Conservation (phyloP, 2,113 vertebrate genomes). For the Ceyx margarethae region DNA sequence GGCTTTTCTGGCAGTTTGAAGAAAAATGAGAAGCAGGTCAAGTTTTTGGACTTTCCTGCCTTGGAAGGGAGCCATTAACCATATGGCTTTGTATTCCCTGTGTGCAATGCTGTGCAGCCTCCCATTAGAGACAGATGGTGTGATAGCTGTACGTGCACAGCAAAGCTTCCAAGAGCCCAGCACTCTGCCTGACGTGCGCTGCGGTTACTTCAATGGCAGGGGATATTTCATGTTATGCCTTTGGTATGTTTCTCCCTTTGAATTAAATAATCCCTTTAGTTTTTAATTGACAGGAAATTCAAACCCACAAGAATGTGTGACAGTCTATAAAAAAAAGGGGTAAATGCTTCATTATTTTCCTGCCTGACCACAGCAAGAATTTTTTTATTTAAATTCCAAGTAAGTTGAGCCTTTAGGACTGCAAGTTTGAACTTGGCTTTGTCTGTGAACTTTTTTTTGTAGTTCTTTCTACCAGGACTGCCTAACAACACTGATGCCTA, state of each 20-base stretch:
- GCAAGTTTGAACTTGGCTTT: background rate
- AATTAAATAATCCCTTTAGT: background rate
- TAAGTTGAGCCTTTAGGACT: background rate
- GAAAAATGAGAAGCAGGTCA: constrained; percentile 40
- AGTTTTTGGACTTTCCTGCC: constrained; percentile 18
- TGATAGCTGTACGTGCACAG: background rate
- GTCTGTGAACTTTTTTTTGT: background rate
- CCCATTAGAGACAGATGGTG: constrained; percentile 48
- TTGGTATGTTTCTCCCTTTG: background rate
- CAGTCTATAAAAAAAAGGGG: background rate
- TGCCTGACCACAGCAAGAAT: background rate
- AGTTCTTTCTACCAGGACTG: background rate
- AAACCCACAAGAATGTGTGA: background rate
- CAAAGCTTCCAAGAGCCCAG: background rate
- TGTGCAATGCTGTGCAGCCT: background rate
- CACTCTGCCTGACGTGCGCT: rapidly evolving
- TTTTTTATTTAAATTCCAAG: background rate
- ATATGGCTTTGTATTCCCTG: constrained; percentile 53
- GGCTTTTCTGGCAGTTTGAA: background rate
- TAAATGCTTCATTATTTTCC: background rate
- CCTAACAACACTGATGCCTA: background rate
- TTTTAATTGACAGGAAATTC: constrained; percentile 26
- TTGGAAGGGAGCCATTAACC: constrained; percentile 24
- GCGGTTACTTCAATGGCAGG: background rate
- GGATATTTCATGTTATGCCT: background rate